A percentile compares a stretch with the other conserved stretches of the same genome.
These are phyloP conservation scores for Stenichneumon culpator DNA, from an alignment of 2,888 invertebrate species.

Conservation along the genomic window DNA sequence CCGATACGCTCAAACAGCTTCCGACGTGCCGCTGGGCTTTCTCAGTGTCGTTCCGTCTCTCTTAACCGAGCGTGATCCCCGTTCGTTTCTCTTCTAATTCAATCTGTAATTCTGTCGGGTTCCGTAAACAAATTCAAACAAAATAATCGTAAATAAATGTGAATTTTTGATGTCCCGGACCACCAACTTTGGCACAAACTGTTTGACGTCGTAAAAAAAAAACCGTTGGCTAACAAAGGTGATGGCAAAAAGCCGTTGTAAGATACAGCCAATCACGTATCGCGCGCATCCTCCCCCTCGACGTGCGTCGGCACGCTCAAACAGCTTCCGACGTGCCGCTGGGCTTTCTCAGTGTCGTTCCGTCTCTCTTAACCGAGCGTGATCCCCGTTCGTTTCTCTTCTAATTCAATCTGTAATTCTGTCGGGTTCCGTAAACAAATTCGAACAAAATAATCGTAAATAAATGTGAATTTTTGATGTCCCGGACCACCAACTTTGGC, in stretches of 20 bases:
- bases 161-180: no score
- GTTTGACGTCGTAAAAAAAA: no score
- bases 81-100: not conserved
- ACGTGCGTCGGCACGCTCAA: slow-evolving; percentile 1
- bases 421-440: no score
- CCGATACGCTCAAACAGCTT: slow-evolving; percentile 1
- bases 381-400: not conserved
- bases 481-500: no score
- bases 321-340: slow-evolving; percentile 62
- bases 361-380: not conserved
- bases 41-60: not conserved
- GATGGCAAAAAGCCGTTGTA: not conserved
- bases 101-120: no score
- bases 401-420: not conserved
- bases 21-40: slow-evolving; percentile 62
- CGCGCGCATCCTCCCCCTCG: slow-evolving; percentile 4
- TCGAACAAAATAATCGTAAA: no score
- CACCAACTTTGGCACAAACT: no score
- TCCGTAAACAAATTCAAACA: no score
- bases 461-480: no score
- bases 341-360: not conserved
- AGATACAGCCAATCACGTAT: not conserved
- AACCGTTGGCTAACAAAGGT: no score
- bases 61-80: not conserved
- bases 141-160: no score